Evolutionary conservation across 2,113 vertebrate genomes (phyloP).

Genomic region (Podarcis muralis): DNA sequence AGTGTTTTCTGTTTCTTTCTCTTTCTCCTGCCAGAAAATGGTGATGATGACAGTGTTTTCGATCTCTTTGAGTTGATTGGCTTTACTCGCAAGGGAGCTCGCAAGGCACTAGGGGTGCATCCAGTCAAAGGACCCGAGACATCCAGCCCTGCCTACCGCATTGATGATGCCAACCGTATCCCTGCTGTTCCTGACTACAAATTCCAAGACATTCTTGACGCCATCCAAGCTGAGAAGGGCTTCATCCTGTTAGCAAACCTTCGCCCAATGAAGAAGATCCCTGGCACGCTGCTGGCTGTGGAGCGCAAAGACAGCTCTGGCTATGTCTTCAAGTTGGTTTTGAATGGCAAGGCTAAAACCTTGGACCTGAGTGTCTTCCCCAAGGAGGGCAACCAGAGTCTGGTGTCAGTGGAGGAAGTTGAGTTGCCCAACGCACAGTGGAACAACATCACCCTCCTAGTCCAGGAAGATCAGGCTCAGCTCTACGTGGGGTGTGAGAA

Average conservation of each 20-base stretch:
- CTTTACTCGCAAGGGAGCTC: constrained; percentile 76
- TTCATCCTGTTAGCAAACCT: constrained; percentile 92
- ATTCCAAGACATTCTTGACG: constrained; percentile 93
- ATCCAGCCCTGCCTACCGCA: constrained; percentile 92
- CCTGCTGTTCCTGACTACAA: constrained; percentile 86
- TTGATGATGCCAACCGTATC: constrained; percentile 90
- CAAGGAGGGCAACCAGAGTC: constrained; percentile 80
- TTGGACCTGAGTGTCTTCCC: constrained; percentile 87
- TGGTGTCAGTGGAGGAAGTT: constrained; percentile 91
- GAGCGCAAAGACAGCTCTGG: constrained; percentile 88
- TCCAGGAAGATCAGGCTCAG: constrained; percentile 92
- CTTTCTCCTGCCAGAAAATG: constrained; percentile 79
- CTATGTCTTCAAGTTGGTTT: constrained; percentile 90
- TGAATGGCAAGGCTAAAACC: constrained; percentile 91
- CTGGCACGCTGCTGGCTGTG: constrained; percentile 87
- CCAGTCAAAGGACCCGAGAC: constrained; percentile 89
- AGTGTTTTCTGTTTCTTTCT: background rate
- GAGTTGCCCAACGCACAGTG: constrained; percentile 89
- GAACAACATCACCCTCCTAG: constrained; percentile 95
- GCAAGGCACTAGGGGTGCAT: constrained; percentile 83
- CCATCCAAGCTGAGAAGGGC: constrained; percentile 89
- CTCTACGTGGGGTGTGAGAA: constrained; percentile 94
- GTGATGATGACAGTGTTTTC: constrained; percentile 90
- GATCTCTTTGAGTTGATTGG: constrained; percentile 90
- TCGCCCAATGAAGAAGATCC: constrained; percentile 88